Percentiles rank a stretch among this genome's conserved stretches.
phyloP scores from a whole-genome alignment of 2,888 invertebrate species.

The Diabrotica balteata region DNA sequence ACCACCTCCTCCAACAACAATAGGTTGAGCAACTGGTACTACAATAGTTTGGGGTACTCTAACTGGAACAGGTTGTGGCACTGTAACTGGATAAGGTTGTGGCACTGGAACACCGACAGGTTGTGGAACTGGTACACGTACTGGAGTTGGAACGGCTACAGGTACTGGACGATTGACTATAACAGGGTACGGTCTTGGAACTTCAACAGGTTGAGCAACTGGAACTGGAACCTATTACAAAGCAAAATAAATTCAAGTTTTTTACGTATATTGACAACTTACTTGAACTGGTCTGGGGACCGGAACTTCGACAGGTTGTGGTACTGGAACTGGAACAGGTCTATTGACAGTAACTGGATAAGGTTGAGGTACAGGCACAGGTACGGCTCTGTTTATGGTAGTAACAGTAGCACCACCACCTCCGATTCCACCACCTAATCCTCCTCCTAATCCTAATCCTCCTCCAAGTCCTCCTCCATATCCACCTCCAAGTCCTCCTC shows the following conservation, averaged over 20 bases:
- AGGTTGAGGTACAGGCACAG: constrained; percentile 57
- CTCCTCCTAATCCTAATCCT: constrained; percentile 28
- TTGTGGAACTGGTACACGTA: constrained; percentile 60
- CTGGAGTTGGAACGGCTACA: constrained; percentile 59
- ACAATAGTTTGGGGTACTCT: constrained; percentile 50
- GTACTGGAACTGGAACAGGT: constrained; percentile 63
- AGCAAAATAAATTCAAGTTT: background rate
- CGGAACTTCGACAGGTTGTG: constrained; percentile 64
- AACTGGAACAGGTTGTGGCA: constrained; percentile 63
- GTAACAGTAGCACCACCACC: constrained; percentile 55
- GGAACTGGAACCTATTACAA: constrained; percentile 44
- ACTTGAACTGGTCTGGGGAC: constrained; percentile 60
- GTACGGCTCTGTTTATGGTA: constrained; percentile 54
- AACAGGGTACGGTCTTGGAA: constrained; percentile 45
- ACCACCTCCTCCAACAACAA: constrained; percentile 44
- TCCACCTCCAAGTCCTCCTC: constrained; percentile 30
- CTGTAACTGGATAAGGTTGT: constrained; percentile 65
- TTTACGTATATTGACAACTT: constrained; percentile 14
- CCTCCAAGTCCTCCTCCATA: constrained; percentile 29
- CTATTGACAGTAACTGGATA: constrained; percentile 59
- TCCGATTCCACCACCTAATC: constrained; percentile 40
- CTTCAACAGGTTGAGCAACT: constrained; percentile 44
- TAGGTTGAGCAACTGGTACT: constrained; percentile 48
- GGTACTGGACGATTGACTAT: constrained; percentile 50
- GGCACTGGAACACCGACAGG: constrained; percentile 62